Conservation (phyloP, 2,888 invertebrate species). For the Spialia ferax region DNA sequence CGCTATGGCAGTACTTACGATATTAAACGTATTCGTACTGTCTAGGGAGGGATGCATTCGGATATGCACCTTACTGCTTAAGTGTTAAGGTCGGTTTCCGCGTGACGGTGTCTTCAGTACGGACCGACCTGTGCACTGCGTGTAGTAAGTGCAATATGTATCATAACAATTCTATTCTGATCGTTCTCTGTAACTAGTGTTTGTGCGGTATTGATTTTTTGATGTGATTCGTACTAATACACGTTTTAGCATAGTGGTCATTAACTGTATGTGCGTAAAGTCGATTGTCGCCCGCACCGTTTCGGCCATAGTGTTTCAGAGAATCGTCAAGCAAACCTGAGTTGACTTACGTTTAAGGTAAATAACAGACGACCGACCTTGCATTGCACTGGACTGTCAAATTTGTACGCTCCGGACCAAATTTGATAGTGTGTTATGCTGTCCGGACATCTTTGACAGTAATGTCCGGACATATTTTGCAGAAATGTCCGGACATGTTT, state of each 20-base stretch:
- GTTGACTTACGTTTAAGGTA: background rate
- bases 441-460: too few species aligned
- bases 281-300: constrained; percentile 21
- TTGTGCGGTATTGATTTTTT: constrained; percentile 39
- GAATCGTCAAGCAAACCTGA: background rate
- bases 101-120: background rate
- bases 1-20: background rate
- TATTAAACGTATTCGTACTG: too few species aligned
- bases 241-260: constrained; percentile 30
- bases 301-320: background rate
- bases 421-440: too few species aligned
- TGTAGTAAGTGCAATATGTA: constrained; percentile 3
- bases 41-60: background rate
- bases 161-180: constrained; percentile 21
- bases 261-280: constrained; percentile 12
- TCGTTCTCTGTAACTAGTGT: constrained; percentile 32
- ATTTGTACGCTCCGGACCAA: too few species aligned
- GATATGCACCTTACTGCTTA: constrained; percentile 1
- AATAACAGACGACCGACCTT: too few species aligned
- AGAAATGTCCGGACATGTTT: too few species aligned
- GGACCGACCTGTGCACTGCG: background rate
- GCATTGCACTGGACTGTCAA: too few species aligned
- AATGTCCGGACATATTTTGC: too few species aligned
- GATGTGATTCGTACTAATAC: constrained; percentile 39
- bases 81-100: background rate